Percentiles rank a stretch among this genome's conserved stretches.
Evolutionary conservation across 2,113 vertebrate genomes (phyloP).

Genomic region (Myotis davidii): DNA sequence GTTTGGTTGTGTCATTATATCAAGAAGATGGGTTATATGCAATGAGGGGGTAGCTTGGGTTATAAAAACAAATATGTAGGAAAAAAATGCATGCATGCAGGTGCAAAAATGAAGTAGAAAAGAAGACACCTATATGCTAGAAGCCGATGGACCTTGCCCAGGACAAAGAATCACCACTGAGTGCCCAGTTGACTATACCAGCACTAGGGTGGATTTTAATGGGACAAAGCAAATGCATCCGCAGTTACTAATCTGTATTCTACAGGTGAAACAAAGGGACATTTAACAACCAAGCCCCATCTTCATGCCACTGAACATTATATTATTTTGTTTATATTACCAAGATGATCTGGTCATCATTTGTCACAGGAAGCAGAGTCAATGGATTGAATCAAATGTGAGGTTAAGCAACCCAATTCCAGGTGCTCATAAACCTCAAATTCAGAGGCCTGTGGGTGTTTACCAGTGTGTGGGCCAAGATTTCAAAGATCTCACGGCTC

Average conservation of each 20-base stretch:
- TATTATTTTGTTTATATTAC: conserved; percentile 20
- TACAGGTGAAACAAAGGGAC: not conserved
- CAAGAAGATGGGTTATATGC: not conserved
- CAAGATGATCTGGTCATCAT: not conserved
- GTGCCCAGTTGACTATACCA: not conserved
- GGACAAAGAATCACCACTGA: not conserved
- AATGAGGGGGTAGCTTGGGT: not conserved
- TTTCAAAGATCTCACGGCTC: not conserved
- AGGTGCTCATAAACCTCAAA: not conserved
- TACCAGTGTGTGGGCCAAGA: not conserved
- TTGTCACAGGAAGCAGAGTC: not conserved
- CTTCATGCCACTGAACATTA: not conserved
- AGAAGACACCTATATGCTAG: not conserved
- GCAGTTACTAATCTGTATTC: not conserved
- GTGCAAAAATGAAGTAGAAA: not conserved
- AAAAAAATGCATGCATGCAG: not conserved
- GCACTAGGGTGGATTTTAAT: not conserved
- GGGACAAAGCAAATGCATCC: not conserved
- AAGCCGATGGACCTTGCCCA: not conserved
- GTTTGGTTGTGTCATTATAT: not conserved
- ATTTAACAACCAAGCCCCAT: not conserved
- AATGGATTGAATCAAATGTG: not conserved
- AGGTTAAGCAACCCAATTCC: not conserved
- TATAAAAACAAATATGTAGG: not conserved
- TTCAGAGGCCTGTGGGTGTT: not conserved